Conservation (phyloP, 2,797 vertebrate genomes). For the Poecilia velifera region DNA sequence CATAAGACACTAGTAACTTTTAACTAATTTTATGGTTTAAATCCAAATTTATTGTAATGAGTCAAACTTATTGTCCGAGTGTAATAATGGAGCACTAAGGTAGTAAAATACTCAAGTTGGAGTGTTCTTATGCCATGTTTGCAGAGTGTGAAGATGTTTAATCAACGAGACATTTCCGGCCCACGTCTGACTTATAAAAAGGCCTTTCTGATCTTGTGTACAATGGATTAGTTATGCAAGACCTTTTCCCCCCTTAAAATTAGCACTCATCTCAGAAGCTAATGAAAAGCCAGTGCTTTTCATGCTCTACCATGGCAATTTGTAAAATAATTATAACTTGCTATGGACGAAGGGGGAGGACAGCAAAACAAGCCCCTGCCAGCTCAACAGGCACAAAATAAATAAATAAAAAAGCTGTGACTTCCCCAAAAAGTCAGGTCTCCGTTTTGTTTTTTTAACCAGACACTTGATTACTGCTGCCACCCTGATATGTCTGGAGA, state of each 20-base stretch:
- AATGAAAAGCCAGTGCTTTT: conserved; percentile 66
- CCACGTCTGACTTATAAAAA: conserved; percentile 17
- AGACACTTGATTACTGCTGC: conserved; percentile 16
- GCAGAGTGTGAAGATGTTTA: background rate
- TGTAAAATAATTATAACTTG: conserved; percentile 70
- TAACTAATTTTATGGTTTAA: background rate
- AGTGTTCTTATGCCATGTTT: background rate
- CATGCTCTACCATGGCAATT: conserved; percentile 54
- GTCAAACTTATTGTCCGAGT: background rate
- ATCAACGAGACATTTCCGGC: conserved; percentile 3
- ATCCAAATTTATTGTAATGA: background rate
- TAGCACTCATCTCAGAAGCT: conserved; percentile 57
- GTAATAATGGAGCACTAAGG: background rate
- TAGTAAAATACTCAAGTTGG: background rate
- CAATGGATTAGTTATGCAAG: conserved; percentile 20
- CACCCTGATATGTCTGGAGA: conserved; percentile 19
- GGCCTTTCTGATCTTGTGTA: conserved; percentile 28
- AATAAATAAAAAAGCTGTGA: conserved; percentile 38
- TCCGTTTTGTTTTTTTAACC: conserved; percentile 26
- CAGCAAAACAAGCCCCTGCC: conserved; percentile 65
- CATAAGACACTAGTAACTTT: background rate
- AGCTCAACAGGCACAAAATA: conserved; percentile 44
- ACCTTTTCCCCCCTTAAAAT: conserved; percentile 42
- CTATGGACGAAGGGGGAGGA: conserved; percentile 65
- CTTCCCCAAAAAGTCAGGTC: conserved; percentile 24